Conservation (phyloP, 2,113 vertebrate genomes). For the Otocyon megalotis region DNA sequence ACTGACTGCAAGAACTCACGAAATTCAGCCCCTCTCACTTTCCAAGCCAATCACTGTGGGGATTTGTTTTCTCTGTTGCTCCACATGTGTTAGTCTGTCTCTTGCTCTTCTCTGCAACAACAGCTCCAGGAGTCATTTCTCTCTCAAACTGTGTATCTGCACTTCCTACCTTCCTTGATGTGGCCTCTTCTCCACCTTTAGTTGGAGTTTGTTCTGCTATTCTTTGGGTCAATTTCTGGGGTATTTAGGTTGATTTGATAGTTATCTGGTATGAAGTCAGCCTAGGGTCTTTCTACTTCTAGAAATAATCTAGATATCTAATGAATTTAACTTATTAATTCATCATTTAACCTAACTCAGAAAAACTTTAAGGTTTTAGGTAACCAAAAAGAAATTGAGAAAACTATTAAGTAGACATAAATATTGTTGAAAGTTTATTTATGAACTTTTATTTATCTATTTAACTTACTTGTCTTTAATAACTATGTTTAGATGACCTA, state of each 20-base stretch:
- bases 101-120: not conserved
- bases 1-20: not conserved
- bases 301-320: not conserved
- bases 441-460: not conserved
- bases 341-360: not conserved
- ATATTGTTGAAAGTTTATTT: not conserved
- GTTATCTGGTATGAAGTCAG: not conserved
- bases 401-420: not conserved
- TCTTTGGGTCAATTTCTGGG: not conserved
- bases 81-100: not conserved
- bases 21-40: not conserved
- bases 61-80: not conserved
- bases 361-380: not conserved
- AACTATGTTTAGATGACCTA: not conserved
- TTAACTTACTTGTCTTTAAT: not conserved
- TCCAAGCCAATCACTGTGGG: not conserved
- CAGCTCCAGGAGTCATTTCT: not conserved
- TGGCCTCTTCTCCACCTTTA: not conserved
- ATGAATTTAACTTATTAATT: not conserved
- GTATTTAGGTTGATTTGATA: not conserved
- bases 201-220: not conserved
- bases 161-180: not conserved
- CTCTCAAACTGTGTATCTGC: not conserved
- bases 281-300: not conserved
- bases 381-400: not conserved